These are phyloP conservation scores for Craniophora ligustri DNA, from an alignment of 2,888 invertebrate genomes.

Conservation along the genomic window DNA sequence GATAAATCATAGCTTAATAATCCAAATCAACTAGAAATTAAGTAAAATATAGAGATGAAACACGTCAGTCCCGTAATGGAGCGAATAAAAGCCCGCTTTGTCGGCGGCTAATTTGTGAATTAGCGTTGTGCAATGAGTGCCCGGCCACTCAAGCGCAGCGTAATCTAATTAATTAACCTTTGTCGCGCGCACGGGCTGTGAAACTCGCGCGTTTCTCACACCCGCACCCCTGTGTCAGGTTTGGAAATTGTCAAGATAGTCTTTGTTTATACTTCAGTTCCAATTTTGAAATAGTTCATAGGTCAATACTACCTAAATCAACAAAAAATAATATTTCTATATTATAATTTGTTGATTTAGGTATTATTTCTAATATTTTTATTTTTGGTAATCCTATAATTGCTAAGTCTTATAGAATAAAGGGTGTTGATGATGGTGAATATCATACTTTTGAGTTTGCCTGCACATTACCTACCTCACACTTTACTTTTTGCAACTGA, in stretches of 20 bases:
- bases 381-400: too few relatives aligned
- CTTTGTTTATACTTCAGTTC: background rate
- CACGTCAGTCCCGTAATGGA: constrained; percentile 66
- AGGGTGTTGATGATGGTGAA: too few relatives aligned
- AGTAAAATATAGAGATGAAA: constrained; percentile 71
- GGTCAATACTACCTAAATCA: too few relatives aligned
- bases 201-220: constrained; percentile 58
- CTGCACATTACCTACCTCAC: too few relatives aligned
- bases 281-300: too few relatives aligned
- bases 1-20: constrained; percentile 40
- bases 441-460: too few relatives aligned
- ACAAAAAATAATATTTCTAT: too few relatives aligned
- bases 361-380: too few relatives aligned
- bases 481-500: too few relatives aligned
- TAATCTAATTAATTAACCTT: constrained; percentile 83
- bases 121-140: constrained; percentile 77
- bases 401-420: too few relatives aligned
- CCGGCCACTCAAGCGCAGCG: constrained; percentile 77
- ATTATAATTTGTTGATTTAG: too few relatives aligned
- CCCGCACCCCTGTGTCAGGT: constrained; percentile 38
- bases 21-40: constrained; percentile 69
- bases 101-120: constrained; percentile 81
- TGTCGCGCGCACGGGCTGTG: constrained; percentile 63
- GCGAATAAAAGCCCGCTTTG: constrained; percentile 76
- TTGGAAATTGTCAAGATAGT: constrained; percentile 25